Evolutionary conservation across 2,888 invertebrate species (phyloP), one percentile per base, ranked within the genome.

Genomic region (Anthophora plumipes): DNA sequence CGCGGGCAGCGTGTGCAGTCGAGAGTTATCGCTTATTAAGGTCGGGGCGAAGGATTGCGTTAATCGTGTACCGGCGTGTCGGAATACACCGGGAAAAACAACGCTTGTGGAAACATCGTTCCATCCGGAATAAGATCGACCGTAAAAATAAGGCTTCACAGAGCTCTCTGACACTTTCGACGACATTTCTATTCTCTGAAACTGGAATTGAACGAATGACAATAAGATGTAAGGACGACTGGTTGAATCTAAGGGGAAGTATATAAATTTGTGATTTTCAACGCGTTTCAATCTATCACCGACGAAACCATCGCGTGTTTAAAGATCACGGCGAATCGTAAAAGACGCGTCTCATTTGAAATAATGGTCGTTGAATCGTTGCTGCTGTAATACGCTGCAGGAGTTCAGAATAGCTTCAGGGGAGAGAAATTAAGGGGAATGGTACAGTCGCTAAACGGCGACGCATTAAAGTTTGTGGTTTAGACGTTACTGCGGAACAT

Each of bases 1-100:
- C 73, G 60, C 77, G 70, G n/a, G 41, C 69, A 52, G 63, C 67
- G 50, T 68, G 76, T 54, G 64, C 60, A 31, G 52, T 48, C 54
- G 39, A 50, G 77, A 67, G 68, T 70, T 63, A 77, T 75, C 78
- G 80, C 75, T 80, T 85, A 85, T 82, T 82, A 85, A 78, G 77
- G 76, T 76, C 80, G 61, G 9, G 60, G 52, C 7, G 4, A 31
- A 31, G 71, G 57, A 74, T 85, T 77, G 77, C 74, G 69, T 55
- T 77, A 70, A 71, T 70, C 59, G 74, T 50, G 22, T 41, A 43
- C 43, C 57, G 46, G 31, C 43, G 55, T n/a, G 59, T 22, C n/a
- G 39, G 12, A 46, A 68, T n/a, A 54, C 43, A 1, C 12, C n/a
- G 55, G 31, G 17, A 12, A 63, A 70, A 78, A 52, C 20, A 63